Conservation (phyloP, 2,113 vertebrate genomes). For the Grus americana region DNA sequence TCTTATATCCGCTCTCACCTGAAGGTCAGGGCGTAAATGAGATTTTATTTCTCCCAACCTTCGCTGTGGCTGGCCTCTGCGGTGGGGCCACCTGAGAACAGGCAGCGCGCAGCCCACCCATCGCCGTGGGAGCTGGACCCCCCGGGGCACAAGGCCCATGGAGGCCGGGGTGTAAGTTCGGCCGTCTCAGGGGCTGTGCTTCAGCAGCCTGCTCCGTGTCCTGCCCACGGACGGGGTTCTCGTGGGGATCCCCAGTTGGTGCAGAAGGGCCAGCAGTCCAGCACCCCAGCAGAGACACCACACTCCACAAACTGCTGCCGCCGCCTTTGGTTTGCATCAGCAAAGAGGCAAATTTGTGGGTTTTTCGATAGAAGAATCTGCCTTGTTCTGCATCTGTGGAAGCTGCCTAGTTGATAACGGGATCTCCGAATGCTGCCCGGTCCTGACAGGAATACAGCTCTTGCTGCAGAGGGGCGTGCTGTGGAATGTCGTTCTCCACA, state of each 20-base stretch:
- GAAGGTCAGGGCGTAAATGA: rapidly evolving
- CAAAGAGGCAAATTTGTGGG: rapidly evolving
- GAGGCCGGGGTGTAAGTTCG: rapidly evolving
- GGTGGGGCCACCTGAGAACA: not conserved
- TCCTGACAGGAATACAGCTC: not conserved
- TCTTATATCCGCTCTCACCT: rapidly evolving
- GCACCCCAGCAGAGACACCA: not conserved
- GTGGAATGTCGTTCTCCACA: not conserved
- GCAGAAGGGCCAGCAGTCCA: rapidly evolving
- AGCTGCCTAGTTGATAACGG: not conserved
- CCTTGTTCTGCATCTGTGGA: not conserved
- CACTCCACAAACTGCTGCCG: not conserved
- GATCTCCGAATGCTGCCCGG: not conserved
- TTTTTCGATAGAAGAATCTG: not conserved
- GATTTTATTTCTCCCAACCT: not conserved
- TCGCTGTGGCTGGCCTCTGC: not conserved
- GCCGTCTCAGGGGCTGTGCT: rapidly evolving
- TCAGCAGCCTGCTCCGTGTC: not conserved
- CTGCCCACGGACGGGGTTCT: rapidly evolving
- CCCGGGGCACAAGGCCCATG: rapidly evolving
- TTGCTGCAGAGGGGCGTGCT: not conserved
- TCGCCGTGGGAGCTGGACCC: not conserved
- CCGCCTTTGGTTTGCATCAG: not conserved
- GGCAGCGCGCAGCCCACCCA: rapidly evolving
- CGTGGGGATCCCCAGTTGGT: rapidly evolving